A percentile compares a stretch with the other conserved stretches of the same genome.
phyloP scores from a whole-genome alignment of 2,113 vertebrate genomes.

The Notothenia rossii region DNA sequence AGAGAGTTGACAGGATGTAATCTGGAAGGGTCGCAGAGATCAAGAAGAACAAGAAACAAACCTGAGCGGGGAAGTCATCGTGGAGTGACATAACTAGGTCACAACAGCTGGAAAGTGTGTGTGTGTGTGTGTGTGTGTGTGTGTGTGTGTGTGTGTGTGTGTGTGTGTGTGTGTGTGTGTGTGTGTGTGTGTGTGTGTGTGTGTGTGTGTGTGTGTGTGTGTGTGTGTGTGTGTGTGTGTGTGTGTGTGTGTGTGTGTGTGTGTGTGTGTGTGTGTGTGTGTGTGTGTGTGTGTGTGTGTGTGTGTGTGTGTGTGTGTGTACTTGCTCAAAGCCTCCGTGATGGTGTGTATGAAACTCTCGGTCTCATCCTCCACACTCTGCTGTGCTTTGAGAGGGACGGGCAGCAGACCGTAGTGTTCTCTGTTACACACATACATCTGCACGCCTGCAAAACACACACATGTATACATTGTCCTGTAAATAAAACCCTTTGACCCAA shows the following conservation, averaged over 20 bases:
- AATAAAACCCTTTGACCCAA: conserved; percentile 35
- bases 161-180: conserved; percentile 44
- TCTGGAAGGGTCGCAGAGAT: conserved; percentile 21
- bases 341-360: conserved; percentile 93
- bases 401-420: conserved; percentile 96
- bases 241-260: conserved; percentile 44
- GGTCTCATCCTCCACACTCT: conserved; percentile 89
- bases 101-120: conserved; percentile 35
- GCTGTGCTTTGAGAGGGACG: conserved; percentile 92
- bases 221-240: conserved; percentile 45
- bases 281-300: conserved; percentile 39
- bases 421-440: conserved; percentile 96
- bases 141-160: conserved; percentile 45
- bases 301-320: conserved; percentile 21
- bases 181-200: conserved; percentile 38
- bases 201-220: conserved; percentile 45
- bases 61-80: conserved; percentile 15
- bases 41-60: conserved; percentile 44
- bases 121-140: conserved; percentile 47
- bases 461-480: conserved; percentile 8
- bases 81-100: conserved; percentile 26
- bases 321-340: conserved; percentile 96
- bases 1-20: conserved; percentile 27
- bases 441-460: conserved; percentile 78
- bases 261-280: conserved; percentile 45